Evolutionary conservation across 1,140 invertebrate species (phyloP).

Genomic region (Ericerus pela): DNA sequence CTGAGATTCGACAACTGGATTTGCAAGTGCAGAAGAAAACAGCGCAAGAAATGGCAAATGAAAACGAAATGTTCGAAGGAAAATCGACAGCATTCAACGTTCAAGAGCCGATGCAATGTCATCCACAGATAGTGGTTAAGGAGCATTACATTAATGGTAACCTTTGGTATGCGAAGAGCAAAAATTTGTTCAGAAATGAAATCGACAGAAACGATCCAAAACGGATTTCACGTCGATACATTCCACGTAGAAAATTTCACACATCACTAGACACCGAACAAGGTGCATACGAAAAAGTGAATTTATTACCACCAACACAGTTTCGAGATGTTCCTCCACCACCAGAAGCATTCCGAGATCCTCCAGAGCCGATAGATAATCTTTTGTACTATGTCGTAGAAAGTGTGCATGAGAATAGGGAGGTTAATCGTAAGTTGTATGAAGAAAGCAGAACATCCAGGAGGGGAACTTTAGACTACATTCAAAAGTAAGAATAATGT

Average conservation of each 20-base stretch:
- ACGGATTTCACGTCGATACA: background rate
- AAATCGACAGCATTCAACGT: too few relatives aligned
- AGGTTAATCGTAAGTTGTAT: background rate
- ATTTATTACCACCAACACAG: slow-evolving; percentile 63
- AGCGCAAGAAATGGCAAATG: too few relatives aligned
- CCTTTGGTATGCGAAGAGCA: too few relatives aligned
- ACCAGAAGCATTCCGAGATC: slow-evolving; percentile 52
- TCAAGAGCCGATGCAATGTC: too few relatives aligned
- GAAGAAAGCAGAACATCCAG: background rate
- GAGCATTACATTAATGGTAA: too few relatives aligned
- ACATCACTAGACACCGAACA: slow-evolving; percentile 31
- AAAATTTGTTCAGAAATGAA: too few relatives aligned
- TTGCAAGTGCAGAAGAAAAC: too few relatives aligned
- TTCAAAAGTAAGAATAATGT: too few relatives aligned
- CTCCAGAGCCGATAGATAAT: slow-evolving; percentile 50
- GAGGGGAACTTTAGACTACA: too few relatives aligned
- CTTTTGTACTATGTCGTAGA: slow-evolving; percentile 67
- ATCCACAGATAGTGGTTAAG: too few relatives aligned
- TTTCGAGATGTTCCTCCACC: slow-evolving; percentile 55
- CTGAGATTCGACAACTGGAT: background rate
- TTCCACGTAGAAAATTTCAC: background rate
- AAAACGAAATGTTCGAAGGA: too few relatives aligned
- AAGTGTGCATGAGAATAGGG: slow-evolving; percentile 35
- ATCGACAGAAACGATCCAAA: background rate
- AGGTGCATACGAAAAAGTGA: slow-evolving; percentile 57